These are phyloP conservation scores for Amphiprion clarkii DNA, from an alignment of 2,797 vertebrate species.

Conservation along the genomic window DNA sequence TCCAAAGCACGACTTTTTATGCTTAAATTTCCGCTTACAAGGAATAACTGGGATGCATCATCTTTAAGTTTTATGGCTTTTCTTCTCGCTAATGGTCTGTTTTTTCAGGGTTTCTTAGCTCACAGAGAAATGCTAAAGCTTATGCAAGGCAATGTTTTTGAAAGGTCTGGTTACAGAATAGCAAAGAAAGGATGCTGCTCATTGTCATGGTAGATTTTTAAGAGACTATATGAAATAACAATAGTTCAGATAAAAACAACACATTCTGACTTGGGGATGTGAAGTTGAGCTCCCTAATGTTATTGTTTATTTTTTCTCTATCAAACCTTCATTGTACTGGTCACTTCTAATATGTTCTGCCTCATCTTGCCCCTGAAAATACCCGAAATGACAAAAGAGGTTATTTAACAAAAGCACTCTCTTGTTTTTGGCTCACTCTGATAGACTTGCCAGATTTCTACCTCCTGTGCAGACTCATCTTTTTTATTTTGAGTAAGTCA, in stretches of 20 bases:
- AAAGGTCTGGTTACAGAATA: not conserved
- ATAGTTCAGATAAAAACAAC: not conserved
- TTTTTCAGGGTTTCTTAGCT: not conserved
- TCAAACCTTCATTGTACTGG: not conserved
- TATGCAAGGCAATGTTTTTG: too few relatives aligned
- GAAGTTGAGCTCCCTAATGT: not conserved
- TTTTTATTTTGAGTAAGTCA: conserved; percentile 10
- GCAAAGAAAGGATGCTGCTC: not conserved
- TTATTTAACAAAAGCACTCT: not conserved
- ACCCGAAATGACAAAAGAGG: not conserved
- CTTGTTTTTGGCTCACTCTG: not conserved
- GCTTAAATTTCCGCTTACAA: too few relatives aligned
- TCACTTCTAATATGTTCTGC: not conserved
- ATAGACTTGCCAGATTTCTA: conserved; percentile 1
- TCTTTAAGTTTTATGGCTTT: not conserved
- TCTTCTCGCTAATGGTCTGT: not conserved
- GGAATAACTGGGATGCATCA: not conserved
- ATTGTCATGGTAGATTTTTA: not conserved
- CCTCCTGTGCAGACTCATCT: not conserved
- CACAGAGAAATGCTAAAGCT: not conserved
- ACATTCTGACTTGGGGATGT: not conserved
- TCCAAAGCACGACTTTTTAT: too few relatives aligned
- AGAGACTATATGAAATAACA: not conserved
- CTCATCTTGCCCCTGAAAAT: not conserved
- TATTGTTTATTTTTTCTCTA: not conserved